These are phyloP conservation scores for Caenorhabditis imperialis DNA, from an alignment of 2,888 invertebrate species.

Conservation along the genomic window DNA sequence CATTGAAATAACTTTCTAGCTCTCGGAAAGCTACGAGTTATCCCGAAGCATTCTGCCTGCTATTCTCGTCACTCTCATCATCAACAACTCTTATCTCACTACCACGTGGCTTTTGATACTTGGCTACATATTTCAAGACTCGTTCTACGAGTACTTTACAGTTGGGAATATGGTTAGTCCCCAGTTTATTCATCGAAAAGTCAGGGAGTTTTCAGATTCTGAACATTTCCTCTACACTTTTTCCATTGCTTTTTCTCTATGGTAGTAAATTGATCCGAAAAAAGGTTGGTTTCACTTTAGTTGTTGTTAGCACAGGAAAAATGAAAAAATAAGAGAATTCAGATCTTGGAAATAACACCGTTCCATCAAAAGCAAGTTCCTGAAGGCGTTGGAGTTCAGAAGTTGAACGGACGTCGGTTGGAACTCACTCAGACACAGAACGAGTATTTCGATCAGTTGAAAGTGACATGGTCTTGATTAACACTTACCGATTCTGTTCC, in stretches of 20 bases:
- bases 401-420: constrained; percentile 18
- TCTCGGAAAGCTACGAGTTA: constrained; percentile 15
- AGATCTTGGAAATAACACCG: constrained; percentile 20
- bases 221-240: constrained; percentile 18
- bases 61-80: background rate
- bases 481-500: too few relatives aligned
- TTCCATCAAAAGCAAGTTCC: constrained; percentile 1
- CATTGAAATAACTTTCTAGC: background rate
- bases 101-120: constrained; percentile 10
- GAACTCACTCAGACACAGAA: constrained; percentile 24
- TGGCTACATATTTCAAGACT: background rate
- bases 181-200: too few relatives aligned
- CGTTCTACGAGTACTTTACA: constrained; percentile 7
- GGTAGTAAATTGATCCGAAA: constrained; percentile 15
- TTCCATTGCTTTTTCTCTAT: constrained; percentile 19
- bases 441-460: constrained; percentile 27
- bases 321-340: background rate
- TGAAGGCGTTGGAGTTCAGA: background rate
- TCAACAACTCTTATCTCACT: constrained; percentile 3
- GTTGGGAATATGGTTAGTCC: constrained; percentile 9
- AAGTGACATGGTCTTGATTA: too few relatives aligned
- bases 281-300: constrained; percentile 11
- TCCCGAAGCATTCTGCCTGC: constrained; percentile 4
- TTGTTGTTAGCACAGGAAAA: too few relatives aligned
- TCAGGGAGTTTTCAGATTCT: constrained; percentile 8